A percentile compares a stretch with the other conserved stretches of the same genome.
phyloP scores from a whole-genome alignment of 2,113 vertebrate species.

The Xiphorhynchus elegans region DNA sequence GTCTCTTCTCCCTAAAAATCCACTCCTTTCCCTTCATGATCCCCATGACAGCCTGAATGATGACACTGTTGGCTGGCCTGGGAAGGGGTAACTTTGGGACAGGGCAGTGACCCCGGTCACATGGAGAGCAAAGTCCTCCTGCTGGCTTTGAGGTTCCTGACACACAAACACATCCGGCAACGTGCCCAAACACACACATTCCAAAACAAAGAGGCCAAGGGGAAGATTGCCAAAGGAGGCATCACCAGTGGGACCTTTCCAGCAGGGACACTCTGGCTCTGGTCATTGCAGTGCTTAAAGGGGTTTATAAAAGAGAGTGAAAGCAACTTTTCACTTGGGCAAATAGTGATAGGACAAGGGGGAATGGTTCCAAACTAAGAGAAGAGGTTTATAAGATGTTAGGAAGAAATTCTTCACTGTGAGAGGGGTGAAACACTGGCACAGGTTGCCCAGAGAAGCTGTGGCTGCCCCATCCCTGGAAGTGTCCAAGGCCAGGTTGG shows the following conservation, averaged over 20 bases:
- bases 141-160: background rate
- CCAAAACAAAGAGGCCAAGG: background rate
- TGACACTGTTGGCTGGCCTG: background rate
- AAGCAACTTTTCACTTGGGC: background rate
- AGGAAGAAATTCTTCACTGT: background rate
- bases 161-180: background rate
- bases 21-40: background rate
- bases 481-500: background rate
- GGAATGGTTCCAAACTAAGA: background rate
- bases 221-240: background rate
- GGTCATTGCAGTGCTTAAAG: accelerated
- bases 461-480: background rate
- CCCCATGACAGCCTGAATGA: background rate
- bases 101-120: background rate
- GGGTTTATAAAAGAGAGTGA: background rate
- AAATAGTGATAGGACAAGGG: background rate
- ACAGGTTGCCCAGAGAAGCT: background rate
- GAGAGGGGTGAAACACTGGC: accelerated
- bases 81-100: background rate
- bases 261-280: background rate
- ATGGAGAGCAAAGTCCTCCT: background rate
- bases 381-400: background rate
- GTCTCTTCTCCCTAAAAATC: background rate
- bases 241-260: background rate
- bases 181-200: accelerated